These are phyloP conservation scores for Saturnia japonica DNA, from an alignment of 2,888 invertebrate species.

Conservation along the genomic window DNA sequence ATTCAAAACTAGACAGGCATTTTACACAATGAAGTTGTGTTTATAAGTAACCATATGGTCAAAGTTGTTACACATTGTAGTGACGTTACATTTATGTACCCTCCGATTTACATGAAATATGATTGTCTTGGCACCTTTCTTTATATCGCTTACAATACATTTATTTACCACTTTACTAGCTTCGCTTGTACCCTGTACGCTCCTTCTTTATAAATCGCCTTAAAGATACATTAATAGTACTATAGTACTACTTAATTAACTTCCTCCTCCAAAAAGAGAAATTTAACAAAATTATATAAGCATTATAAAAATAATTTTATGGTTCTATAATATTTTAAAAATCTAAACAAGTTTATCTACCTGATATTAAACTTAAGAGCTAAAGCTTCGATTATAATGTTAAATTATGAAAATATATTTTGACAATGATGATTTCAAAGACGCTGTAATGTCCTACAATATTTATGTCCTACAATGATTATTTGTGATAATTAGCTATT, in stretches of 20 bases:
- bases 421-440: too few relatives aligned
- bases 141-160: constrained; percentile 24
- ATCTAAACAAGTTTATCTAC: too few relatives aligned
- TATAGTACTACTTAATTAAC: too few relatives aligned
- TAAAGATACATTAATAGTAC: constrained; percentile 26
- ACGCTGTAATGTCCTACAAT: too few relatives aligned
- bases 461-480: too few relatives aligned
- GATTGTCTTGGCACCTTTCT: constrained; percentile 24
- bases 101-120: constrained; percentile 5
- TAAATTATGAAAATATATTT: not conserved
- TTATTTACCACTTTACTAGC: constrained; percentile 38
- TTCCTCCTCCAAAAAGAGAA: too few relatives aligned
- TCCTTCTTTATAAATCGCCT: constrained; percentile 31
- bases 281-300: too few relatives aligned
- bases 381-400: not conserved
- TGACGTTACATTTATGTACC: not conserved
- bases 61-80: not conserved
- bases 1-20: not conserved
- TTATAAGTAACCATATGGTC: not conserved
- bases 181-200: constrained; percentile 46
- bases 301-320: too few relatives aligned
- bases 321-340: too few relatives aligned
- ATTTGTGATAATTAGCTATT: not conserved
- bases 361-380: not conserved
- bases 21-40: not conserved